These are phyloP conservation scores for Onychostoma macrolepis DNA, from an alignment of 2,113 vertebrate genomes.

Conservation along the genomic window DNA sequence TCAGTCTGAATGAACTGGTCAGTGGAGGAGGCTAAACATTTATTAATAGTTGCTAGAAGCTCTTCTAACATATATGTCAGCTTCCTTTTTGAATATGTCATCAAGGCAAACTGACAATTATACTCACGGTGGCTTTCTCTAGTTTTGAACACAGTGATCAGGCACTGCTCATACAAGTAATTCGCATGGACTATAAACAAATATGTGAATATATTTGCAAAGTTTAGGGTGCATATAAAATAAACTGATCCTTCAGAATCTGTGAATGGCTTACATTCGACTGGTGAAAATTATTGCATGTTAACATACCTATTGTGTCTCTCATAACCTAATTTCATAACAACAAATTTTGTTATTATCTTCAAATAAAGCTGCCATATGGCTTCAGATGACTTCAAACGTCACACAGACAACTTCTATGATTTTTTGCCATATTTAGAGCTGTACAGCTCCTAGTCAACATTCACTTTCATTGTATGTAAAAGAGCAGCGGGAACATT, in stretches of 20 bases:
- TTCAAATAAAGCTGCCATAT: neutral
- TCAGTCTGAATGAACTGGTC: neutral
- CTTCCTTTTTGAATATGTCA: neutral
- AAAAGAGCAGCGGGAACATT: neutral
- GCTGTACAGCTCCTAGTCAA: neutral
- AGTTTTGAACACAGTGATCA: neutral
- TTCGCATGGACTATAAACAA: neutral
- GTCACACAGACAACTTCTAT: neutral
- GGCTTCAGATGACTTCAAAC: neutral
- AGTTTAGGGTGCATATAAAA: neutral
- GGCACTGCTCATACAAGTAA: neutral
- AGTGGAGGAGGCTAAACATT: neutral
- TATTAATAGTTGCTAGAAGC: neutral
- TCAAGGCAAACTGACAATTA: neutral
- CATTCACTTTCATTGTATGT: neutral
- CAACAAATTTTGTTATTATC: neutral
- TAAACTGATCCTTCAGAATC: neutral
- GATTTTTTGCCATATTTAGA: neutral
- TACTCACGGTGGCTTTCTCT: neutral
- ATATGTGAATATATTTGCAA: neutral
- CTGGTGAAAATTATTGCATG: neutral
- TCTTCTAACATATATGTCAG: neutral
- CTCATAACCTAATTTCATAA: neutral
- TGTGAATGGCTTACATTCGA: neutral
- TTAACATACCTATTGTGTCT: neutral